Evolutionary conservation across 1,140 invertebrate species (phyloP), one percentile per base, ranked within the genome.

Genomic region (Drosophila arawakana): DNA sequence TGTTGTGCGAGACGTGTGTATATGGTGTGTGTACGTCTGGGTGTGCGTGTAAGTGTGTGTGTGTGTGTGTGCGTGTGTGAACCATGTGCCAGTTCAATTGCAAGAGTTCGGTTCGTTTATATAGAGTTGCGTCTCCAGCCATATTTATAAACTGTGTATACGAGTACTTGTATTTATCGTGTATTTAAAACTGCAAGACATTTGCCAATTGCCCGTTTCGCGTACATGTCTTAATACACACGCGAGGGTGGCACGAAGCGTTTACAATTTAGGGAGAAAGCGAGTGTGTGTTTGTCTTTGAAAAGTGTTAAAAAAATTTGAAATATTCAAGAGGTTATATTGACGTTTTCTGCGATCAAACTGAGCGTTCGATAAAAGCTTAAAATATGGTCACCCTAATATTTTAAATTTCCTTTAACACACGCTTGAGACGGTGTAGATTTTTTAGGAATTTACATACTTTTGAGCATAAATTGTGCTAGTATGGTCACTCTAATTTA

Each of bases 171-270:
- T 52, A 60, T 58, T 50, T 30, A 50, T 65, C 15, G 18, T 47
- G 30, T 47, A 52, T 59, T 59, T 46, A 18, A 59, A 13, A 46
- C 37, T 44, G 62, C 52, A 66, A 54, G 61, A 74, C 77, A 84
- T 84, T 84, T 80, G 61, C 77, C 73, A 73, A 73, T 80, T 68
- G 73, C 65, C 81, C 84, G 52, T 57, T 44, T 52, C n/a, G 18
- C 54, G 15, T 57, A 5, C n/a, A 41, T 57, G 54, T 57, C 54
- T 57, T 37, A 57, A 57, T 57, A 57, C 34, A 62, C 63, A 49
- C 60, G 71, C 79, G 79, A 81, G 81, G 69, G 73, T 46, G 30
- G 65, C n/a, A 39, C 1, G 2, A 30, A 15, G n/a, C 18, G 9
- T 60, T 30, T 5, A 10, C 8, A 10, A 54, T 21, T 47, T 21